phyloP scores from a whole-genome alignment of 1,140 invertebrate species.

The Trinorchestia longiramus region DNA sequence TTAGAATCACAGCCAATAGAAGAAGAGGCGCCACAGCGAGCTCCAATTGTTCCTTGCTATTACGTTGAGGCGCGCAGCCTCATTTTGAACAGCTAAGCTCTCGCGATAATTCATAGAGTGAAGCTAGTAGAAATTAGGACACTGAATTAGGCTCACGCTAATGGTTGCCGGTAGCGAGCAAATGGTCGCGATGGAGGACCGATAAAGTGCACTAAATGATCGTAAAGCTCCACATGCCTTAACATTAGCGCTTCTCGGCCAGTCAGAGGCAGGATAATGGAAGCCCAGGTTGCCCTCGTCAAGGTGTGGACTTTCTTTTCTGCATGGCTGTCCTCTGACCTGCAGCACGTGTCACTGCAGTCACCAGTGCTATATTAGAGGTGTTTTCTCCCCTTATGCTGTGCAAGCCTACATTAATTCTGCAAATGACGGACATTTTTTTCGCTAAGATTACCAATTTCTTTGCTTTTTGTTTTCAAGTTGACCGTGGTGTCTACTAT shows the following conservation, averaged over 20 bases:
- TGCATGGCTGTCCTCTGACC: neutral
- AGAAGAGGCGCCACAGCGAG: neutral
- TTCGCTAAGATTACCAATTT: neutral
- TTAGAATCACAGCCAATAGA: neutral
- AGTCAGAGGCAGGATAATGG: neutral
- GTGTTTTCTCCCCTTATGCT: neutral
- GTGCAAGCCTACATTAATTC: neutral
- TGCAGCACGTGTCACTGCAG: too few species aligned
- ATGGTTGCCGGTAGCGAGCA: constrained; percentile 50
- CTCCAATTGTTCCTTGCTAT: neutral
- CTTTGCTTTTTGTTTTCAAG: neutral
- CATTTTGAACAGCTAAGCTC: constrained; percentile 44
- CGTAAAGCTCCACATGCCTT: constrained; percentile 13
- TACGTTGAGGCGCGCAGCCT: neutral
- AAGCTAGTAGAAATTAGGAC: constrained; percentile 38
- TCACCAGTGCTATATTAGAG: neutral
- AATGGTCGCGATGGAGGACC: constrained; percentile 50
- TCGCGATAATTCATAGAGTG: constrained; percentile 41
- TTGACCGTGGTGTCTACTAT: too few species aligned
- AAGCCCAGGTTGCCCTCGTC: neutral
- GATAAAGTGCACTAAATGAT: constrained; percentile 49
- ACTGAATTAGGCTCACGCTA: constrained; percentile 35
- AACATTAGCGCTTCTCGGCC: neutral
- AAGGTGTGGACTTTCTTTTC: neutral
- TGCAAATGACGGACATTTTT: neutral